Conservation (phyloP, 2,888 invertebrate genomes). For the Hemistola chrysoprasaria region DNA sequence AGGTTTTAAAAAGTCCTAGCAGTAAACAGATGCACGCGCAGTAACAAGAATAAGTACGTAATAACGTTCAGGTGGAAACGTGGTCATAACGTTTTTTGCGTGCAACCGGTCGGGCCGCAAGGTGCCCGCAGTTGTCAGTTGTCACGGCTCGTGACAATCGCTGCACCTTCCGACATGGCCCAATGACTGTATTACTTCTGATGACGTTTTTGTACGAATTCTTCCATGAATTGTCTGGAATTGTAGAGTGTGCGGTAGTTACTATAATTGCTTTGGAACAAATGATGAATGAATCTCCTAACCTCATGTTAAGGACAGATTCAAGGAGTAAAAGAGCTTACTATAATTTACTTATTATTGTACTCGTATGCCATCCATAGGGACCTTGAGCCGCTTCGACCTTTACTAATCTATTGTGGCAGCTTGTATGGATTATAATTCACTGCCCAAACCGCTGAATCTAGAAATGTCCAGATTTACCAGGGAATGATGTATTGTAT, state of each 20-base stretch:
- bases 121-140: slow-evolving; percentile 49
- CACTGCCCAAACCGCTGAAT: no score
- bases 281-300: no score
- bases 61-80: slow-evolving; percentile 55
- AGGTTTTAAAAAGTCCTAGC: slow-evolving; percentile 4
- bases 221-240: slow-evolving; percentile 11
- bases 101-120: slow-evolving; percentile 45
- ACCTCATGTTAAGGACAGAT: no score
- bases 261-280: slow-evolving; percentile 2
- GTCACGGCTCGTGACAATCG: slow-evolving; percentile 53
- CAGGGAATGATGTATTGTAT: no score
- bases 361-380: no score
- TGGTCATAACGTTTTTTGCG: slow-evolving; percentile 39
- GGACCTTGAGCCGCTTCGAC: no score
- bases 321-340: no score
- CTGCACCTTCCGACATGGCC: slow-evolving; percentile 41
- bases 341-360: no score
- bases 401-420: no score
- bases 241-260: neutral
- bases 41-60: no score
- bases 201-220: slow-evolving; percentile 26
- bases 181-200: slow-evolving; percentile 28
- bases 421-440: no score
- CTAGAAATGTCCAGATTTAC: no score
- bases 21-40: slow-evolving; percentile 54